Evolutionary conservation across 2,113 vertebrate genomes (phyloP), one percentile per base, ranked within the genome.

Genomic region (Chionodraco myersi): DNA sequence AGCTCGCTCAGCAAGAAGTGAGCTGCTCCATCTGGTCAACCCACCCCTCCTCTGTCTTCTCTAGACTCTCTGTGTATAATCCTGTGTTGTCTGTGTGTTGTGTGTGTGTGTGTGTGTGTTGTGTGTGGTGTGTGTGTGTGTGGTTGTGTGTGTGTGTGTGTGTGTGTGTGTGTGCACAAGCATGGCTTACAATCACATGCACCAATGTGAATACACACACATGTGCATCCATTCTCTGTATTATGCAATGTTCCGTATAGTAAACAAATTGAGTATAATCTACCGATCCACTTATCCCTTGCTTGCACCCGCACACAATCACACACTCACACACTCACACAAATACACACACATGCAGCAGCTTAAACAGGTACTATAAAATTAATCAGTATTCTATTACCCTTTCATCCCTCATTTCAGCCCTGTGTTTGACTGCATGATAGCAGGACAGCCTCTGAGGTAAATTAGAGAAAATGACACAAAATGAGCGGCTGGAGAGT

Each of bases 21-120:
- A 81, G 74, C 85, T 49, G 87, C 86, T 94, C 94, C 94, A 94
- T 95, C 94, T 94, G 94, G 89, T 89, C 84, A 47, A 63, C 84
- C 83, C 61, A 51, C 76, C 88, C 83, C 88, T 77, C 75, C 83
- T 72, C 87, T 60, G 79, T 75, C 88, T 73, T 84, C 85, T 89
- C 65, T 34, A 0, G 75, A 78, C 44, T 72, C 30, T 0, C 36
- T 60, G 66, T 57, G 62, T 71, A 48, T 23, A 60, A 41, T 49
- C 60, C 61, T 54, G 68, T 60, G 54, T 51, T 80, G 79, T 60
- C 66, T 82, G 75, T 54, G 30, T 52, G 15, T 59, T 59, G 36
- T 41, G 36, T 41, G 6, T 41, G 36, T 41, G 36, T 41, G 36
- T 41, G 36, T 41, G 36, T 30, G 34, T 54, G 65, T 49, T 59